A percentile compares a stretch with the other conserved stretches of the same genome.
Evolutionary conservation across 2,888 invertebrate species (phyloP).

Genomic region (Macaria liturata): DNA sequence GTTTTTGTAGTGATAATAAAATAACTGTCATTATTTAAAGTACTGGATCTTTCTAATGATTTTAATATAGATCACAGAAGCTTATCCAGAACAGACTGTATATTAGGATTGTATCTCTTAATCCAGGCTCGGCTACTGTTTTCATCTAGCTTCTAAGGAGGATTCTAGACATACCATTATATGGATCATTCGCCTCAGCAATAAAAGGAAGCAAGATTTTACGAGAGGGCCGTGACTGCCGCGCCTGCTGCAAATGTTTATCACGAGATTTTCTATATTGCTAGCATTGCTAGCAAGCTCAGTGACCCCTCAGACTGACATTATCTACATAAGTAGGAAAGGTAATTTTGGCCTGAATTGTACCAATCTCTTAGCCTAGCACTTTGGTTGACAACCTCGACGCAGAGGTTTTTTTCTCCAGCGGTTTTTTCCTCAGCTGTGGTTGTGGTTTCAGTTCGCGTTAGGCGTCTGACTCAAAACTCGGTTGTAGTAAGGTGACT

Average conservation of each 20-base stretch:
- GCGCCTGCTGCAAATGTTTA: constrained; percentile 49
- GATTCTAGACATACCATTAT: constrained; percentile 57
- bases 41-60: too few species aligned
- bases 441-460: too few species aligned
- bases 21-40: too few species aligned
- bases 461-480: too few species aligned
- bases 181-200: constrained; percentile 59
- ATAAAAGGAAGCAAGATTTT: constrained; percentile 69
- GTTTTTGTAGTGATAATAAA: too few species aligned
- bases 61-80: too few species aligned
- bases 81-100: too few species aligned
- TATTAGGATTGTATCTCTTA: background rate
- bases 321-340: constrained; percentile 4
- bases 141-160: constrained; percentile 17
- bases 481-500: too few species aligned
- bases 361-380: background rate
- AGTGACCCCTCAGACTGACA: constrained; percentile 19
- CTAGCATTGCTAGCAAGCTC: constrained; percentile 32
- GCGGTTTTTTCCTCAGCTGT: too few species aligned
- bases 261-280: constrained; percentile 54
- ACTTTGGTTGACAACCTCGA: too few species aligned
- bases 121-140: constrained; percentile 1
- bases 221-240: constrained; percentile 57
- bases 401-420: too few species aligned
- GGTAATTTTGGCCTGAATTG: background rate